These are phyloP conservation scores for Luperina testacea DNA, from an alignment of 2,888 invertebrate genomes.

Conservation along the genomic window DNA sequence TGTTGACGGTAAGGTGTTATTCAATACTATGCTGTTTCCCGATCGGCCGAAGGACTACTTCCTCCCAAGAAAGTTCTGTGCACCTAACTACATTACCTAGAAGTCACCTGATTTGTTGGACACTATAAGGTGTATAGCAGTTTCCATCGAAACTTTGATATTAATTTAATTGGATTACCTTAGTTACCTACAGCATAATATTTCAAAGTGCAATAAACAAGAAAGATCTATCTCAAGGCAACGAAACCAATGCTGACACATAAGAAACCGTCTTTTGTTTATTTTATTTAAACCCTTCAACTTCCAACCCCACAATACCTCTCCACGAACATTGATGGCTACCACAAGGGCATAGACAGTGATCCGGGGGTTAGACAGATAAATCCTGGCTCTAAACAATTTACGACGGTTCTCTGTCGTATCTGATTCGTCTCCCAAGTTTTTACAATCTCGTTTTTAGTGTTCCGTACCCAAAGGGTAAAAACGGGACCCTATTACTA, in stretches of 20 bases:
- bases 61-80: background rate
- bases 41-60: background rate
- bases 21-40: background rate
- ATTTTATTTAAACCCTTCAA: background rate
- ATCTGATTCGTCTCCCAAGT: conserved; percentile 37
- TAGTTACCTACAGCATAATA: background rate
- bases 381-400: conserved; percentile 60
- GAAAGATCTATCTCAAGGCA: background rate
- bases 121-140: background rate
- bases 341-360: conserved; percentile 48
- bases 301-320: background rate
- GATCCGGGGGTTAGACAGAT: conserved; percentile 49
- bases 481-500: no score
- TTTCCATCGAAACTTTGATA: background rate
- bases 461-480: no score
- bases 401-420: conserved; percentile 47
- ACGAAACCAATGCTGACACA: no score
- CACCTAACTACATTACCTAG: no score
- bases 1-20: background rate
- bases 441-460: conserved; percentile 45
- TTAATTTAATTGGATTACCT: background rate
- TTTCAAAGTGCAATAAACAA: no score
- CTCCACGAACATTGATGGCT: conserved; percentile 27
- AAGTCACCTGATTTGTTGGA: background rate
- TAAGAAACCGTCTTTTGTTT: background rate